Conservation (phyloP, 2,797 vertebrate genomes). For the Channa striata region DNA sequence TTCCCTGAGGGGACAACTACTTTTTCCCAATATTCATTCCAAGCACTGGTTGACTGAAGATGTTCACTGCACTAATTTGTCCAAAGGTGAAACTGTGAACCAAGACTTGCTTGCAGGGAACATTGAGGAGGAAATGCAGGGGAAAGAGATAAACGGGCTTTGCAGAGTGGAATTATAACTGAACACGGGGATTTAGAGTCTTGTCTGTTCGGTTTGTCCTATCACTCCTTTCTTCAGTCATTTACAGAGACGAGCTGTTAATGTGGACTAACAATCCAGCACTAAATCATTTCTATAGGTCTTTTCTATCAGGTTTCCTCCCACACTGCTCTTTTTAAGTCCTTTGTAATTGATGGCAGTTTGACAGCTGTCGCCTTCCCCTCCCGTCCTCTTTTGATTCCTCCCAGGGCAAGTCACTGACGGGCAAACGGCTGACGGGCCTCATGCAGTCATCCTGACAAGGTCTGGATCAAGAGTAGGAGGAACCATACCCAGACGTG, state of each 20-base stretch:
- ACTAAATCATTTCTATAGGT: no score
- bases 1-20: constrained; percentile 7
- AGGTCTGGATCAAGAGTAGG: constrained; percentile 63
- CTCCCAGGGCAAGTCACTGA: constrained; percentile 93
- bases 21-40: constrained; percentile 2
- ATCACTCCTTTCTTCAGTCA: not conserved
- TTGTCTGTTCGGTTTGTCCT: not conserved
- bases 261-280: not conserved
- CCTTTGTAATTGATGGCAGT: no score
- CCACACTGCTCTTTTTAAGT: no score
- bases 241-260: not conserved
- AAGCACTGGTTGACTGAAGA: constrained; percentile 5
- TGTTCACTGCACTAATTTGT: constrained; percentile 24
- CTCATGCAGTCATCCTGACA: constrained; percentile 99
- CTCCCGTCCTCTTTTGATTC: not conserved
- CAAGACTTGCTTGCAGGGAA: not conserved
- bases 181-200: not conserved
- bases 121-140: not conserved
- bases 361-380: not conserved
- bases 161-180: not conserved
- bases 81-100: constrained; percentile 8
- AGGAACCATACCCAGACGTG: constrained; percentile 54
- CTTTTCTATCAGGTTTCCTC: no score
- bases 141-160: not conserved
- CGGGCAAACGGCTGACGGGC: constrained; percentile 96